Evolutionary conservation across 2,113 vertebrate genomes (phyloP).

Genomic region (Zosterops pallidus): DNA sequence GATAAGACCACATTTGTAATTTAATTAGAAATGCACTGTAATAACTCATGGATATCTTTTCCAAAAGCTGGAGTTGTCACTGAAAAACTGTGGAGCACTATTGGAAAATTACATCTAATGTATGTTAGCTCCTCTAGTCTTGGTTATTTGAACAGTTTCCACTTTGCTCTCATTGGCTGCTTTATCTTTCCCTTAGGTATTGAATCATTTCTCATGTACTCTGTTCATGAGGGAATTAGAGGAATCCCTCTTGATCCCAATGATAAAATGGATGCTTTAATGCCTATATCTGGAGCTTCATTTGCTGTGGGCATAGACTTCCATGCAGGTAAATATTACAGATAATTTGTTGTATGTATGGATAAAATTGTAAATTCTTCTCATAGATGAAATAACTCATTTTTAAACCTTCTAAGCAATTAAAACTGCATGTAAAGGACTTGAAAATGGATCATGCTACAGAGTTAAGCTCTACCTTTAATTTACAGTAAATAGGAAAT

Average conservation of each 20-base stretch:
- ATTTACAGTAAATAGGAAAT: background rate
- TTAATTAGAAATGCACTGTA: background rate
- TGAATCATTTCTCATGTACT: constrained; percentile 97
- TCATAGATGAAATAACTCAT: background rate
- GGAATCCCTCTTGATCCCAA: constrained; percentile 92
- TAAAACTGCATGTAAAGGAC: background rate
- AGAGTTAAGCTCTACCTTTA: background rate
- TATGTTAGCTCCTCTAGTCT: background rate
- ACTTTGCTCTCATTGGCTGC: background rate
- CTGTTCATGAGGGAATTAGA: constrained; percentile 93
- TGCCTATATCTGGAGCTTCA: constrained; percentile 92
- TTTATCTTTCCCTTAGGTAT: constrained; percentile 79
- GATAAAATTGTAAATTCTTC: background rate
- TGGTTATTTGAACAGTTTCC: background rate
- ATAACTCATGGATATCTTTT: background rate
- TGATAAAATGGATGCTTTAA: constrained; percentile 92
- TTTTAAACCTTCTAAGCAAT: background rate
- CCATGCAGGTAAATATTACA: constrained; percentile 85
- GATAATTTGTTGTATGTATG: background rate
- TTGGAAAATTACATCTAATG: background rate
- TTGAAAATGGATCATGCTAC: background rate
- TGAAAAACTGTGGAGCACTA: background rate
- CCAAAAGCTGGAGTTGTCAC: background rate
- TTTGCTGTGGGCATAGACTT: constrained; percentile 98
- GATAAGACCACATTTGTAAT: background rate